These are phyloP conservation scores for Xenopus laevis DNA, from an alignment of 2,113 vertebrate genomes.

Conservation along the genomic window DNA sequence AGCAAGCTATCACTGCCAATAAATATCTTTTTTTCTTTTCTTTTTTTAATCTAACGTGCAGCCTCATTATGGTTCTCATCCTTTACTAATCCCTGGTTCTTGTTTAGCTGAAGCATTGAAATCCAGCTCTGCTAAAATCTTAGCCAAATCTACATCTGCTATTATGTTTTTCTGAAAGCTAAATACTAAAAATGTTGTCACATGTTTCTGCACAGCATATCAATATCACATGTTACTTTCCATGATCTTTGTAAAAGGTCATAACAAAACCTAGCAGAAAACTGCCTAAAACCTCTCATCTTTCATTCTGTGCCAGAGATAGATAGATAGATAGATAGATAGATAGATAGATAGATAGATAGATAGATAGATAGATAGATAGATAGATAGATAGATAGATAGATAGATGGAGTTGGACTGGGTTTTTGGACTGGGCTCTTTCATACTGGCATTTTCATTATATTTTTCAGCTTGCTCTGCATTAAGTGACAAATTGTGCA, in stretches of 20 bases:
- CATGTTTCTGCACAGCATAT: constrained; percentile 8
- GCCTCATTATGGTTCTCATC: background rate
- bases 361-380: no score
- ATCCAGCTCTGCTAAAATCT: constrained; percentile 11
- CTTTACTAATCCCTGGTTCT: constrained; percentile 27
- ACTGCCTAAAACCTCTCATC: background rate
- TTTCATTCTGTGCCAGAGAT: no score
- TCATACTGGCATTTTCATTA: no score
- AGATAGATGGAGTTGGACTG: no score
- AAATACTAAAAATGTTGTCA: constrained; percentile 26
- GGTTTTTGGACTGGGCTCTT: no score
- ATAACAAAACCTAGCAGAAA: background rate
- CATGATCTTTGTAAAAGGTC: constrained; percentile 11
- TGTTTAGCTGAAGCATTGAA: constrained; percentile 8
- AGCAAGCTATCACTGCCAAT: no score
- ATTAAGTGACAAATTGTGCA: no score
- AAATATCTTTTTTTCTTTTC: background rate
- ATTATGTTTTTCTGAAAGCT: constrained; percentile 14
- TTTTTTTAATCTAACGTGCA: background rate
- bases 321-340: no score
- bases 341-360: no score
- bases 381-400: no score
- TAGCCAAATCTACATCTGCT: constrained; percentile 38
- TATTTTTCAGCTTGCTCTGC: no score
- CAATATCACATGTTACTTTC: constrained; percentile 27